A percentile compares a stretch with the other conserved stretches of the same genome.
Evolutionary conservation across 2,888 invertebrate species (phyloP).

Genomic region (Parnassius mnemosyne): DNA sequence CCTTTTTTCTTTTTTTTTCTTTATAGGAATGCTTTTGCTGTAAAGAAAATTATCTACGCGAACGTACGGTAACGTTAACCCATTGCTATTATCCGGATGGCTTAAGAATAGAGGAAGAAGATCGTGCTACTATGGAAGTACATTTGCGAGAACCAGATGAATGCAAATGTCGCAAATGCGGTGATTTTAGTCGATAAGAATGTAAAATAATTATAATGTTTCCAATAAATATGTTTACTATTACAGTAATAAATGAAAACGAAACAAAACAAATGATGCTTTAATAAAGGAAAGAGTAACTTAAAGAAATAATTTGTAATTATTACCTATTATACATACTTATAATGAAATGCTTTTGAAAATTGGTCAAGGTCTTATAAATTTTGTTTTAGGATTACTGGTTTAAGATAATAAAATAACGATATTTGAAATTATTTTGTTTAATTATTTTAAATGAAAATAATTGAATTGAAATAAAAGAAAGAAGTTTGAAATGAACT

Average conservation of each 20-base stretch:
- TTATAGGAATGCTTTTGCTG: slow-evolving; percentile 95
- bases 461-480: background rate
- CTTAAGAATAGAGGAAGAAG: slow-evolving; percentile 84
- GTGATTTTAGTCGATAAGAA: slow-evolving; percentile 83
- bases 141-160: slow-evolving; percentile 92
- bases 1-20: slow-evolving; percentile 26
- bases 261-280: background rate
- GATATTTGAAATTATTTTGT: too few relatives aligned
- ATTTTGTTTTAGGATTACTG: too few relatives aligned
- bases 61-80: slow-evolving; percentile 87
- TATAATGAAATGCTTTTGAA: background rate
- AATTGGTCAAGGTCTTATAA: background rate
- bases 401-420: too few relatives aligned
- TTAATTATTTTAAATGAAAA: background rate
- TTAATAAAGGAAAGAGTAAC: background rate
- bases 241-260: background rate
- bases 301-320: background rate
- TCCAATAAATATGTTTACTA: background rate
- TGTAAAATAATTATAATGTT: background rate
- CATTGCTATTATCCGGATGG: slow-evolving; percentile 96
- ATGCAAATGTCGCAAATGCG: slow-evolving; percentile 95
- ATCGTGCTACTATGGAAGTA: slow-evolving; percentile 88
- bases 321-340: background rate
- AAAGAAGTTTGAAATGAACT: too few relatives aligned
- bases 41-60: slow-evolving; percentile 91